phyloP scores from a whole-genome alignment of 1,140 invertebrate species.

The Zophobas morio region DNA sequence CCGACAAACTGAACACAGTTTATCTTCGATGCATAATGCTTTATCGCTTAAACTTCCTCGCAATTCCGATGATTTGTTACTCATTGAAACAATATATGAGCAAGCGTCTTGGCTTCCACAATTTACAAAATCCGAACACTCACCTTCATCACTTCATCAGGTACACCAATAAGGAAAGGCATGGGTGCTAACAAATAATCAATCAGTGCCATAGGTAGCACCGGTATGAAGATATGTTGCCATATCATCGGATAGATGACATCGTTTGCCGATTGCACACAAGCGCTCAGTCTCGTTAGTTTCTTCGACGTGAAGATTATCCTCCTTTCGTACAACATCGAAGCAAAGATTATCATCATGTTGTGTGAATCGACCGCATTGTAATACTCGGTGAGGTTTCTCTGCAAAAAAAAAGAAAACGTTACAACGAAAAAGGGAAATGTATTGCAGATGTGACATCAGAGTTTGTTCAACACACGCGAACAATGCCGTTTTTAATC shows the following conservation, averaged over 20 bases:
- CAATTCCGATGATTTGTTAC: no score
- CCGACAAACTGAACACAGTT: no score
- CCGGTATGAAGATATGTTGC: constrained; percentile 98
- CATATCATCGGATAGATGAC: constrained; percentile 97
- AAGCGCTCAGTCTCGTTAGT: constrained; percentile 89
- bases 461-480: neutral
- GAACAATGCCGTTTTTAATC: neutral
- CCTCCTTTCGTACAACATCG: constrained; percentile 92
- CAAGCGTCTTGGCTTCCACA: no score
- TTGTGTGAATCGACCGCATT: constrained; percentile 92
- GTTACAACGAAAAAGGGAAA: neutral
- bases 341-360: constrained; percentile 95
- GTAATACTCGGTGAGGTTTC: constrained; percentile 96
- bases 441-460: neutral
- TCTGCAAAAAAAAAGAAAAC: constrained; percentile 73
- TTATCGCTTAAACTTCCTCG: no score
- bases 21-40: no score
- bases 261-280: constrained; percentile 93
- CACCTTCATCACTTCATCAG: constrained; percentile 86
- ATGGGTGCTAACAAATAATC: constrained; percentile 95
- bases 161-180: constrained; percentile 96
- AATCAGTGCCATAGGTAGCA: constrained; percentile 87
- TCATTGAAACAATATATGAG: no score
- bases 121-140: constrained; percentile 46
- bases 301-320: constrained; percentile 92